phyloP scores from a whole-genome alignment of 2,797 vertebrate genomes.

The Harpagifer antarcticus region DNA sequence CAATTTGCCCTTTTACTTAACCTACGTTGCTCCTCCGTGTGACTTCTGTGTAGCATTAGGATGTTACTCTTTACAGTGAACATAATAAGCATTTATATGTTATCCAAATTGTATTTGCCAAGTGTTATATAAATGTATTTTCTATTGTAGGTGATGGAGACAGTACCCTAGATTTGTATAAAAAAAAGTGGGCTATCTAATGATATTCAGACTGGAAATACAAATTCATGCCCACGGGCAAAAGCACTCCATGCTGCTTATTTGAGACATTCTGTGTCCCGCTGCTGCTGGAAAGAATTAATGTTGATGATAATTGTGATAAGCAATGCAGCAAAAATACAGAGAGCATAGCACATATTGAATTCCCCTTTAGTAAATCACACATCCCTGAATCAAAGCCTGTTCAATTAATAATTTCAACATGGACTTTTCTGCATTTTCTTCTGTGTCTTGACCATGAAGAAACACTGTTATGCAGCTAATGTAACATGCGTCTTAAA shows the following conservation, averaged over 20 bases:
- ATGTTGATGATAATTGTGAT: conserved; percentile 59
- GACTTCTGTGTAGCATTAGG: background rate
- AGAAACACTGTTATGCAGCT: conserved; percentile 31
- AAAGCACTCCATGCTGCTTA: conserved; percentile 62
- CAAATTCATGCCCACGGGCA: conserved; percentile 56
- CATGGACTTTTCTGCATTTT: conserved; percentile 29
- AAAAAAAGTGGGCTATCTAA: conserved; percentile 39
- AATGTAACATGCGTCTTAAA: conserved; percentile 37
- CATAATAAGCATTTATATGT: conserved; percentile 7
- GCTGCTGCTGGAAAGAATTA: conserved; percentile 50
- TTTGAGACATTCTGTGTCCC: conserved; percentile 42
- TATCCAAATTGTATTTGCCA: conserved; percentile 18
- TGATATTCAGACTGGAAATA: conserved; percentile 61
- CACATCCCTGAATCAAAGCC: conserved; percentile 47
- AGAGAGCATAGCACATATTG: conserved; percentile 42
- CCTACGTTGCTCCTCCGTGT: background rate
- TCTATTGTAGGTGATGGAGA: conserved; percentile 32
- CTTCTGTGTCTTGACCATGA: conserved; percentile 26
- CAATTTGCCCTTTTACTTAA: conserved; percentile 7
- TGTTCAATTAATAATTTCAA: conserved; percentile 49
- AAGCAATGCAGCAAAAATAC: conserved; percentile 45
- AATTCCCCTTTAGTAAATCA: conserved; percentile 52
- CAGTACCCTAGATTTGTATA: conserved; percentile 26
- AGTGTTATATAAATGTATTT: conserved; percentile 5
- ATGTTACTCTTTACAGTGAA: background rate